phyloP scores from a whole-genome alignment of 2,888 invertebrate species.

The Hoplodrina blanda region DNA sequence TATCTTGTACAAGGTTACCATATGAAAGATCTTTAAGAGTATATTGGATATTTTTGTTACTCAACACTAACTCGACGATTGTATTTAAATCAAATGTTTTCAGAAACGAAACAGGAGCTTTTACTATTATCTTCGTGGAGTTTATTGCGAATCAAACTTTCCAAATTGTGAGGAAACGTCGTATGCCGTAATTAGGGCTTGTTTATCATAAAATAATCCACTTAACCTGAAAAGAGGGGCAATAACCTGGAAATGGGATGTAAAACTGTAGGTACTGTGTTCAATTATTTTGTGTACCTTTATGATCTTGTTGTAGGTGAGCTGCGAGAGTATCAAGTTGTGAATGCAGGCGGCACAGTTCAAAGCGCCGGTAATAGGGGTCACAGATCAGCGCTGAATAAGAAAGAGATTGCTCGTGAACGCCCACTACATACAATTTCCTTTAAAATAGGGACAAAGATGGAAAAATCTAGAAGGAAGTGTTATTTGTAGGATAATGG shows the following conservation, averaged over 20 bases:
- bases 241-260: conserved; percentile 16
- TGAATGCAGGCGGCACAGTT: conserved; percentile 15
- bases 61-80: background rate
- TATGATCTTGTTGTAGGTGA: conserved; percentile 2
- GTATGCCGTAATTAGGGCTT: conserved; percentile 32
- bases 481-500: conserved; percentile 22
- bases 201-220: conserved; percentile 43
- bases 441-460: background rate
- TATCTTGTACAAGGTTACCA: conserved; percentile 27
- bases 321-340: background rate
- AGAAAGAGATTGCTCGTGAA: background rate
- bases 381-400: conserved; percentile 10
- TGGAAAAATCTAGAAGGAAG: conserved; percentile 18
- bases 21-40: background rate
- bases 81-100: background rate
- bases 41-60: conserved; percentile 10
- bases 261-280: background rate
- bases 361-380: conserved; percentile 1
- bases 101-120: background rate
- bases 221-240: conserved; percentile 28
- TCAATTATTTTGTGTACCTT: conserved; percentile 12
- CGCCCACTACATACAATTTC: conserved; percentile 14
- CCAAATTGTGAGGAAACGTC: conserved; percentile 24
- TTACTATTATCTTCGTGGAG: conserved; percentile 2
- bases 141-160: conserved; percentile 13